Evolutionary conservation across 92 coral and sea anemone genomes (phyloP).

Genomic region (Phymanthus crucifer): DNA sequence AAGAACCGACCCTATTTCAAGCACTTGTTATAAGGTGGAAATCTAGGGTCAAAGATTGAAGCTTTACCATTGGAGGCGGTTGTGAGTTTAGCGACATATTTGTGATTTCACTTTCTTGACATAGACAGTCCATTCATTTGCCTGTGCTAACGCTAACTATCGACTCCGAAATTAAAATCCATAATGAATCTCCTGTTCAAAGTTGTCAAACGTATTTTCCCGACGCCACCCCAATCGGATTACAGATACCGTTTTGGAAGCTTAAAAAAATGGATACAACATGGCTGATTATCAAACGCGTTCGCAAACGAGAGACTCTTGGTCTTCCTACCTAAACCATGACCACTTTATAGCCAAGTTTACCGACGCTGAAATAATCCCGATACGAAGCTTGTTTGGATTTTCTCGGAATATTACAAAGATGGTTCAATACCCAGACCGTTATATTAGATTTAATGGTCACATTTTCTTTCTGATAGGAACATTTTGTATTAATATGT

Average conservation of each 20-base stretch:
- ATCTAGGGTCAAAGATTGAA: not conserved
- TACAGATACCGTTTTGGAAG: not conserved
- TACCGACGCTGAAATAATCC: not conserved
- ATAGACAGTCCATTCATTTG: not conserved
- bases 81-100: not conserved
- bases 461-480: not conserved
- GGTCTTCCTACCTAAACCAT: not conserved
- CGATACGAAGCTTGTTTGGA: not conserved
- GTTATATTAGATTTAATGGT: not conserved
- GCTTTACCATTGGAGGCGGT: not conserved
- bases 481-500: not conserved
- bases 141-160: not conserved
- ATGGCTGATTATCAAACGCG: not conserved
- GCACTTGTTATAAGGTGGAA: not conserved
- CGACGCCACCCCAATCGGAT: constrained; percentile 1
- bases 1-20: not conserved
- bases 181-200: not conserved
- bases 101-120: not conserved
- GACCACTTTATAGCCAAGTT: not conserved
- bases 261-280: constrained; percentile 4
- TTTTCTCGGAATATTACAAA: not conserved
- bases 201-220: not conserved
- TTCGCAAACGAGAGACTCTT: not conserved
- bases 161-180: not conserved
- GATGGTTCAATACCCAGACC: not conserved